phyloP scores from a whole-genome alignment of 2,888 invertebrate species.

The Orchestes rusci region DNA sequence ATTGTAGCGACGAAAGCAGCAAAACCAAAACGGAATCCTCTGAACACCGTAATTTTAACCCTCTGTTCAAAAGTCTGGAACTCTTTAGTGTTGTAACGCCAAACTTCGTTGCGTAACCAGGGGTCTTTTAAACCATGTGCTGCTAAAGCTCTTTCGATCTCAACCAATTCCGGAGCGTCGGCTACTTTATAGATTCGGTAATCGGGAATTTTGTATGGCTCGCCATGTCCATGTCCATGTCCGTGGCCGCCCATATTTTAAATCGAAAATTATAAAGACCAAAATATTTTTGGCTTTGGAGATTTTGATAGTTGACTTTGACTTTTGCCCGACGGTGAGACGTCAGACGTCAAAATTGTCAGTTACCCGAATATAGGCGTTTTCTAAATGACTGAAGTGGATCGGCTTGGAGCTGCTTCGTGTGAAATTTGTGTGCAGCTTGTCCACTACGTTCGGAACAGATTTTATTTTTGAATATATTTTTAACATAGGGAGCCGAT shows the following conservation, averaged over 20 bases:
- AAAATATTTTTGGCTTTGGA: too few relatives aligned
- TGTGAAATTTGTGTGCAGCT: too few relatives aligned
- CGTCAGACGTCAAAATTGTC: too few relatives aligned
- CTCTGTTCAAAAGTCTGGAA: constrained; percentile 51
- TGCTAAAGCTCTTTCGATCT: constrained; percentile 58
- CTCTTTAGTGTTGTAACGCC: constrained; percentile 61
- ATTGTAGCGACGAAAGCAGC: constrained; percentile 52
- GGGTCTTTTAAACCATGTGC: constrained; percentile 73
- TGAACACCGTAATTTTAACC: constrained; percentile 47
- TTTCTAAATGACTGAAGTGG: too few relatives aligned
- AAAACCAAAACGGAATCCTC: constrained; percentile 61
- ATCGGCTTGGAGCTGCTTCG: too few relatives aligned
- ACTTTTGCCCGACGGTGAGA: too few relatives aligned
- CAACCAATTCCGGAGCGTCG: constrained; percentile 57
- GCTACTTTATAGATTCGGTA: constrained; percentile 66
- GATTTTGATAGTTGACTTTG: too few relatives aligned
- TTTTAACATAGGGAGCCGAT: too few relatives aligned
- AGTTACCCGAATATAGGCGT: too few relatives aligned
- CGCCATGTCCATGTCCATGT: constrained; percentile 48
- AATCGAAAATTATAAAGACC: too few relatives aligned
- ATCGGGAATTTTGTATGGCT: constrained; percentile 62
- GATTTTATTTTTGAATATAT: too few relatives aligned
- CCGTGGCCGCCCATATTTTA: constrained; percentile 45
- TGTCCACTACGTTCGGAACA: too few relatives aligned
- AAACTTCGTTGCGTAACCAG: constrained; percentile 84